Percentiles rank a stretch among this genome's conserved stretches.
These are phyloP conservation scores for Discoglossus pictus DNA, from an alignment of 2,797 vertebrate genomes.

Conservation along the genomic window DNA sequence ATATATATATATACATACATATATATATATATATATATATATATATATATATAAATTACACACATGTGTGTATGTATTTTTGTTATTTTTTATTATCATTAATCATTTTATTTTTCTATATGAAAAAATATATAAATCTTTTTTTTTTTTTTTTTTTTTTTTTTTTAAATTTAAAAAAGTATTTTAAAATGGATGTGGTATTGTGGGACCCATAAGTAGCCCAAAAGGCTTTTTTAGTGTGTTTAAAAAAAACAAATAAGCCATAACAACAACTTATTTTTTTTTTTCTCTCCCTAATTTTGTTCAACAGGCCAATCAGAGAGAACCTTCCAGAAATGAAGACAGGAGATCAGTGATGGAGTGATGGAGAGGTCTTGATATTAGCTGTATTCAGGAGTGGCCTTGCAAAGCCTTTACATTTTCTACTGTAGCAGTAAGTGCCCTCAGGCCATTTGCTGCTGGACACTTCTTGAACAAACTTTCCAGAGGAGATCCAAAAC, in stretches of 20 bases:
- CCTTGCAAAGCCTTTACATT: conserved; percentile 5
- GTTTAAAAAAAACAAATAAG: neutral
- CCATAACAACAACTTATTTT: too few relatives aligned
- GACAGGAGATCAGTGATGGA: conserved; percentile 61
- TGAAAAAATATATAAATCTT: too few relatives aligned
- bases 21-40: too few relatives aligned
- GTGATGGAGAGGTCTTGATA: neutral
- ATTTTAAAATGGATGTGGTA: too few relatives aligned
- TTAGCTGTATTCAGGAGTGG: neutral
- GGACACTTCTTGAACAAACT: neutral
- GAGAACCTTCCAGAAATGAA: conserved; percentile 69
- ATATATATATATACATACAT: too few relatives aligned
- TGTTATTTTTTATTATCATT: too few relatives aligned
- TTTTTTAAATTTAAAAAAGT: neutral
- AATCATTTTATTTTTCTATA: too few relatives aligned
- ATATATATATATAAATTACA: too few relatives aligned
- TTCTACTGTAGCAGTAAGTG: neutral
- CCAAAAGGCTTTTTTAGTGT: neutral
- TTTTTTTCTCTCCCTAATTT: conserved; percentile 4
- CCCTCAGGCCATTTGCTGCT: neutral
- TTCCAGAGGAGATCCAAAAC: neutral
- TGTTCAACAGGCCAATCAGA: conserved; percentile 59
- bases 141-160: too few relatives aligned
- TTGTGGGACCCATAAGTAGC: neutral
- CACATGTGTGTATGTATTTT: too few relatives aligned